Conservation (phyloP, 2,888 invertebrate species). For the Empis livida region DNA sequence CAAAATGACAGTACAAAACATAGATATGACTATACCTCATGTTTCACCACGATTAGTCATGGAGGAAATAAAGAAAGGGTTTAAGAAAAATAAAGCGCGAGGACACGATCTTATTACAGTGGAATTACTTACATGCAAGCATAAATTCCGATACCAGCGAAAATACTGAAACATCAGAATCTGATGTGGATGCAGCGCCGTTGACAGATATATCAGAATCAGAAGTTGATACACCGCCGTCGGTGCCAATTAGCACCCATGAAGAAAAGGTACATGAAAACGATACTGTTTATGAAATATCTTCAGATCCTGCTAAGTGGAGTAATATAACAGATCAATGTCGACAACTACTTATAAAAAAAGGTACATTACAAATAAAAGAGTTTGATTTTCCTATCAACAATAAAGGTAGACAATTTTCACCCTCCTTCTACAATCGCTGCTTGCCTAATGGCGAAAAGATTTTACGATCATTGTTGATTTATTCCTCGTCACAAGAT, state of each 20-base stretch:
- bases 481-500: not conserved
- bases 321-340: not conserved
- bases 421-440: not conserved
- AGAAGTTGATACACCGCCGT: not conserved
- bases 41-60: too few species aligned
- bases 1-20: too few species aligned
- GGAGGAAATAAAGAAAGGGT: too few species aligned
- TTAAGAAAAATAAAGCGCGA: too few species aligned
- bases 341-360: not conserved
- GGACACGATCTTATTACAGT: too few species aligned
- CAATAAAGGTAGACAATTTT: slow-evolving; percentile 1
- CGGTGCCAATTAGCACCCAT: not conserved
- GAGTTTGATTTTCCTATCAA: slow-evolving; percentile 1
- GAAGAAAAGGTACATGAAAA: not conserved
- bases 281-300: slow-evolving; percentile 1
- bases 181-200: not conserved
- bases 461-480: not conserved
- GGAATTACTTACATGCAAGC: not conserved
- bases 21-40: too few species aligned
- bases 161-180: not conserved
- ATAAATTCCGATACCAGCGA: slow-evolving; percentile 1
- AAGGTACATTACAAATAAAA: not conserved
- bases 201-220: not conserved
- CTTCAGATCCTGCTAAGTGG: not conserved
- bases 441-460: slow-evolving; percentile 1